Percentiles rank a stretch among this genome's conserved stretches.
These are phyloP conservation scores for Ciconia boyciana DNA, from an alignment of 2,113 vertebrate genomes.

Conservation along the genomic window DNA sequence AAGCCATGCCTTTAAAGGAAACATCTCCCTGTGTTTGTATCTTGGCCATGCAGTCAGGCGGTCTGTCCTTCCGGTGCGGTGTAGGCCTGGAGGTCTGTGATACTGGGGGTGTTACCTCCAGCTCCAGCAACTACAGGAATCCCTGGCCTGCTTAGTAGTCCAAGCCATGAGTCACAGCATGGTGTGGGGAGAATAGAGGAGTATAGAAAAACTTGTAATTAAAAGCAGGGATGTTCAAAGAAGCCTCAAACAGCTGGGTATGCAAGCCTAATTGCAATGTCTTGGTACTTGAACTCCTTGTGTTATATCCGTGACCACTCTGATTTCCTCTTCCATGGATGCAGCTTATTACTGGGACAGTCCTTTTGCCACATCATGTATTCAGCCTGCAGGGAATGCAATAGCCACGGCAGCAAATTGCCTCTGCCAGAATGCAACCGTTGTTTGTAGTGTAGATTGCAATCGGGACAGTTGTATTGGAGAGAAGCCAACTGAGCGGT, in stretches of 20 bases:
- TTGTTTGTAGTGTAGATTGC: neutral
- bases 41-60: neutral
- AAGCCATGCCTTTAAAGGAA: neutral
- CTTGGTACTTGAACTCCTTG: neutral
- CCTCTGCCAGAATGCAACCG: neutral
- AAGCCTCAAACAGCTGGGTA: neutral
- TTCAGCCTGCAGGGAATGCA: neutral
- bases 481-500: neutral
- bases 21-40: neutral
- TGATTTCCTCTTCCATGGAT: neutral
- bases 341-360: neutral
- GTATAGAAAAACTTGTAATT: neutral
- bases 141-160: neutral
- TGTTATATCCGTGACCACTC: rapidly evolving
- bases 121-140: neutral
- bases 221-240: neutral
- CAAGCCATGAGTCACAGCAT: neutral
- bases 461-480: neutral
- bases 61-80: neutral
- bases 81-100: neutral
- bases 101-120: neutral
- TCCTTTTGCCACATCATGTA: rapidly evolving
- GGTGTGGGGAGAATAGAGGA: neutral
- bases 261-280: rapidly evolving
- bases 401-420: neutral